phyloP scores from a whole-genome alignment of 2,888 invertebrate genomes.

The Azorinus chamasolen region DNA sequence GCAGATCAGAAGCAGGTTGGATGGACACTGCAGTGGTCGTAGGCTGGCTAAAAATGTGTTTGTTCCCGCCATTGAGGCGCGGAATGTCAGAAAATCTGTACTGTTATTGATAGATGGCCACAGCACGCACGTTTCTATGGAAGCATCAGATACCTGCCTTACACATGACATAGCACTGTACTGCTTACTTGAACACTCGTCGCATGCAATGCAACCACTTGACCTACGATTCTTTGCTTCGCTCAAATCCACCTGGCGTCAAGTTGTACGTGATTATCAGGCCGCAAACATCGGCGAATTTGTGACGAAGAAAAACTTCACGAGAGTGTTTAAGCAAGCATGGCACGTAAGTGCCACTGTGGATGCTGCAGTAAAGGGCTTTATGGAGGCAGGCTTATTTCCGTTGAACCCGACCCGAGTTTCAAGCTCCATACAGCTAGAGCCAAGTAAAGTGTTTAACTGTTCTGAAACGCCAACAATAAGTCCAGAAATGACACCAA shows the following conservation, averaged over 20 bases:
- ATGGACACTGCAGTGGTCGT: slow-evolving; percentile 23
- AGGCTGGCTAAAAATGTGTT: too few species aligned
- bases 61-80: too few species aligned
- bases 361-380: slow-evolving; percentile 44
- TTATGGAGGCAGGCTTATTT: slow-evolving; percentile 28
- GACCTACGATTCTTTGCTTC: slow-evolving; percentile 50
- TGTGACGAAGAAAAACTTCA: slow-evolving; percentile 49
- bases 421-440: too few species aligned
- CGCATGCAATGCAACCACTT: slow-evolving; percentile 56
- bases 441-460: too few species aligned
- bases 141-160: slow-evolving; percentile 40
- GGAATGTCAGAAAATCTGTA: slow-evolving; percentile 30
- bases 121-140: slow-evolving; percentile 39
- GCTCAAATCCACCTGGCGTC: slow-evolving; percentile 50
- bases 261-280: slow-evolving; percentile 37
- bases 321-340: slow-evolving; percentile 39
- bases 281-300: slow-evolving; percentile 28
- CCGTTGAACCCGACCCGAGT: too few species aligned
- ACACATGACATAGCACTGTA: slow-evolving; percentile 44
- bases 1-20: slow-evolving; percentile 24
- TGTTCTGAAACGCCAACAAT: too few species aligned
- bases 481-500: too few species aligned
- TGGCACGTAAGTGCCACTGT: slow-evolving; percentile 42
- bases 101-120: slow-evolving; percentile 58
- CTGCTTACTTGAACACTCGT: slow-evolving; percentile 52